These are phyloP conservation scores for Arenaria interpres DNA, from an alignment of 2,113 vertebrate genomes.

Conservation along the genomic window DNA sequence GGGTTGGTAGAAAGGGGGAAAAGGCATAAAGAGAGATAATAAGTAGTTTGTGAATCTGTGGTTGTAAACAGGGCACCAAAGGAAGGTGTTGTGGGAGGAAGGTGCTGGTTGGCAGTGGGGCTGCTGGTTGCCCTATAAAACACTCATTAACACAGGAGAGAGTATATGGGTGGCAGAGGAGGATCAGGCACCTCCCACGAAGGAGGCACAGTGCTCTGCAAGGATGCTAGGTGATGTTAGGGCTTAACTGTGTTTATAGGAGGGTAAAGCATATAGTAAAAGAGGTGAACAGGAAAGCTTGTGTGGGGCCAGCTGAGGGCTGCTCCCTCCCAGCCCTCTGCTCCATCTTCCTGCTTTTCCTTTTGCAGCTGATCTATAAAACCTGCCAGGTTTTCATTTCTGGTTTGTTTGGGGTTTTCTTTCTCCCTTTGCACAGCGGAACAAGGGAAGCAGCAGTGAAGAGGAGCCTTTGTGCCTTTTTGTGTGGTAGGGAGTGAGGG, in stretches of 20 bases:
- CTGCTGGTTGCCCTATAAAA: not conserved
- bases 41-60: not conserved
- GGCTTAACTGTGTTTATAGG: not conserved
- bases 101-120: not conserved
- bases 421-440: not conserved
- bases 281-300: not conserved
- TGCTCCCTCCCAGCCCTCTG: not conserved
- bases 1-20: not conserved
- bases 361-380: slow-evolving; percentile 33
- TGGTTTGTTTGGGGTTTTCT: not conserved
- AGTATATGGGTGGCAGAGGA: not conserved
- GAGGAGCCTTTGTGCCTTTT: slow-evolving; percentile 15
- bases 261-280: not conserved
- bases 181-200: rapidly evolving
- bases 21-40: not conserved
- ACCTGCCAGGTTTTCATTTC: not conserved
- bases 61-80: not conserved
- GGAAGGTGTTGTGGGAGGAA: not conserved
- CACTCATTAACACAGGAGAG: not conserved
- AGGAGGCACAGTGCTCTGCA: not conserved
- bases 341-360: not conserved
- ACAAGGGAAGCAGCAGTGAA: not conserved
- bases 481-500: not conserved
- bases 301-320: not conserved
- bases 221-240: not conserved